phyloP scores from a whole-genome alignment of 2,113 vertebrate species.

The Candoia aspera region DNA sequence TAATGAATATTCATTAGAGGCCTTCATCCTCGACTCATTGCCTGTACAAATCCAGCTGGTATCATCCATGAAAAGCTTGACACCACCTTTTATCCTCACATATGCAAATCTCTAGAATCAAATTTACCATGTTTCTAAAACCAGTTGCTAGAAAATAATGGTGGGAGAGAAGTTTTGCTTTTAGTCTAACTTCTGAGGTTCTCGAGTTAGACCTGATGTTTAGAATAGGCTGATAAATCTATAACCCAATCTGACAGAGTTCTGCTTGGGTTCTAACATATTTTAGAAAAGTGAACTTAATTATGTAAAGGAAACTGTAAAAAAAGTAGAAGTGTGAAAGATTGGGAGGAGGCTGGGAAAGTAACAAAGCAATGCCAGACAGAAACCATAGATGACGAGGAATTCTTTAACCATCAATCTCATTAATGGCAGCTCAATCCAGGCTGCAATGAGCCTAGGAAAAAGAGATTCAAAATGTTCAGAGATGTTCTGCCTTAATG shows the following conservation, averaged over 20 bases:
- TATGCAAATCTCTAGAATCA: background rate
- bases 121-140: background rate
- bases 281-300: background rate
- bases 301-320: background rate
- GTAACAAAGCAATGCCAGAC: background rate
- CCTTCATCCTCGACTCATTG: background rate
- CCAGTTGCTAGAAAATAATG: background rate
- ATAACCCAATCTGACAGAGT: background rate
- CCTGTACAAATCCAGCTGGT: background rate
- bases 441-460: background rate
- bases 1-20: background rate
- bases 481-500: background rate
- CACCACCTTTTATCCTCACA: background rate
- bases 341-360: background rate
- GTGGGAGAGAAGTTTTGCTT: background rate
- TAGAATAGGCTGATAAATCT: background rate
- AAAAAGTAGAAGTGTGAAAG: slow-evolving; percentile 8
- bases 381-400: background rate
- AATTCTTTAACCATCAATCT: background rate
- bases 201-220: background rate
- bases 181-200: background rate
- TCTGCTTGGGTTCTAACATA: background rate
- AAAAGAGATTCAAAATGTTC: background rate
- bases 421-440: background rate
- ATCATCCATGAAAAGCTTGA: background rate